Evolutionary conservation across 2,888 invertebrate species (phyloP), one percentile per base, ranked within the genome.

Genomic region (Augochlorella aurata): DNA sequence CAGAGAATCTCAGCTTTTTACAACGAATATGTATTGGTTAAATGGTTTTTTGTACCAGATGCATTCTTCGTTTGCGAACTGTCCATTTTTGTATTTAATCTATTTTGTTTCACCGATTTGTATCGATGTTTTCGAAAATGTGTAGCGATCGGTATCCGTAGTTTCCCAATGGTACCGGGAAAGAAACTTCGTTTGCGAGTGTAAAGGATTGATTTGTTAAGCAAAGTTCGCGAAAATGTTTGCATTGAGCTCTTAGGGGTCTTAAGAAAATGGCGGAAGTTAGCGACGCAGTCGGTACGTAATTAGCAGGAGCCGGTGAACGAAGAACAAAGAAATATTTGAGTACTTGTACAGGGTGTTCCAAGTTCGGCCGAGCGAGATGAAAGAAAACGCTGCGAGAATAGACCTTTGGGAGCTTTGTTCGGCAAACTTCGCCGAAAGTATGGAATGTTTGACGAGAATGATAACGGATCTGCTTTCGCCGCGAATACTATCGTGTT

Each of bases 201-300:
- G 29, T 18, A 29, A 29, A 24, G 61, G 61, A 29, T 61, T 61
- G 61, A 61, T 61, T 61, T 61, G 29, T 29, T 8, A 18, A 29
- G 16, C 24, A 61, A 61, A 61, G 61, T 61, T 61, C 61, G 29
- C 18, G 29, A 38, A 63, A 63, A 63, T 63, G 61, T 29, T 61
- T 61, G 63, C 18, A 63, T 63, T 18, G 63, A 18, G 16, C 3
- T 63, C 38, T 38, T 18, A 63, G 18, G 38, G 18, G 29, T 63
- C 63, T 63, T 63, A 63, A 63, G 63, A 38, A 63, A 63, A 63
- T 63, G 63, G 63, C 18, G 63, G 38, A 63, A 63, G 63, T 63
- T 63, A 3, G 63, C 38, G 38, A 63, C 24, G 50, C 18, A 38
- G 49, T 69, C 63, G 63, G 29, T 63, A 9, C 38, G 38, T 63